A percentile compares a stretch with the other conserved stretches of the same genome.
Evolutionary conservation across 2,797 vertebrate species (phyloP).

Genomic region (Serranus cabrilla): DNA sequence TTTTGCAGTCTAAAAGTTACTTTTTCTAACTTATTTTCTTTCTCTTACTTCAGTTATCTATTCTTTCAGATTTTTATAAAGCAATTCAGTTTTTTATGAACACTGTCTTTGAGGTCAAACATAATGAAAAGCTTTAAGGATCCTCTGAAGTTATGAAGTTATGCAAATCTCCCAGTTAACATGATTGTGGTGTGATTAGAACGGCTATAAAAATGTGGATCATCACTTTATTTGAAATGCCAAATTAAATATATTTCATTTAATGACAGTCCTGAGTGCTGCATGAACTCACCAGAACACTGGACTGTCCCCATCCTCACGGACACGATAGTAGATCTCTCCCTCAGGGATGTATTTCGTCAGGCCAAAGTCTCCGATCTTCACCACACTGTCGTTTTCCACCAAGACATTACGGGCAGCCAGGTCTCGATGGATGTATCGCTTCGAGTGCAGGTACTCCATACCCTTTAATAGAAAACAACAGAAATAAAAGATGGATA

Average conservation of each 20-base stretch:
- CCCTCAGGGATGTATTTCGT: constrained; percentile 94
- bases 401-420: constrained; percentile 94
- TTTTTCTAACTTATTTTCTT: too few species aligned
- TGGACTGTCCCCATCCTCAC: constrained; percentile 93
- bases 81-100: too few species aligned
- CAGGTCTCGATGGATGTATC: constrained; percentile 94
- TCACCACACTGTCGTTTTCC: constrained; percentile 91
- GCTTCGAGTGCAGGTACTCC: constrained; percentile 92
- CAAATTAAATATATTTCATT: background rate
- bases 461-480: constrained; percentile 89
- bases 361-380: constrained; percentile 95
- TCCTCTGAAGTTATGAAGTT: too few species aligned
- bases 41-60: too few species aligned
- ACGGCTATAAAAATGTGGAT: too few species aligned
- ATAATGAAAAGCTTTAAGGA: too few species aligned
- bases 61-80: too few species aligned
- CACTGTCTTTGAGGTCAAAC: too few species aligned
- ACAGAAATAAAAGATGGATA: background rate
- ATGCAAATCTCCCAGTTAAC: too few species aligned
- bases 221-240: too few species aligned
- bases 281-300: constrained; percentile 90
- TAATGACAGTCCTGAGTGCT: background rate
- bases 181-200: too few species aligned
- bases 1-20: too few species aligned
- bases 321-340: constrained; percentile 91